phyloP scores from a whole-genome alignment of 2,797 vertebrate genomes.

The Valencia hispanica region DNA sequence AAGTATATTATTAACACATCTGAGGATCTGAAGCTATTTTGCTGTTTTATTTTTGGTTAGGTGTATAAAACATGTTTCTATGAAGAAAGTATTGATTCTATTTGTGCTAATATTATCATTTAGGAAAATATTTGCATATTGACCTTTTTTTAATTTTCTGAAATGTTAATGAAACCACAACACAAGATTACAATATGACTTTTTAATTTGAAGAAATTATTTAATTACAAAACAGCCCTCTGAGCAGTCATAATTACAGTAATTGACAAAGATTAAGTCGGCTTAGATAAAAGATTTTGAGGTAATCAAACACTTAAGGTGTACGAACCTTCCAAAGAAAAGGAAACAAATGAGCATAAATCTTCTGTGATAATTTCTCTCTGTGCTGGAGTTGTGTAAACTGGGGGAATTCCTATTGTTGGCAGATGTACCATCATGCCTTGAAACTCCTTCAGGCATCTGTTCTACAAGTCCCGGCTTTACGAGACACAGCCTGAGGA shows the following conservation, averaged over 20 bases:
- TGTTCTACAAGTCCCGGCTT: constrained; percentile 75
- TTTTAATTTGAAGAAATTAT: constrained; percentile 36
- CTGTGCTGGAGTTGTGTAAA: constrained; percentile 79
- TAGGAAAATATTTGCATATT: not conserved
- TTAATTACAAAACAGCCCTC: constrained; percentile 47
- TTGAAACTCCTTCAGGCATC: constrained; percentile 79
- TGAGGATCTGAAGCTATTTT: not conserved
- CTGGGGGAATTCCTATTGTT: constrained; percentile 88
- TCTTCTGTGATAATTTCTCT: constrained; percentile 69
- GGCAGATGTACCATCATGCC: constrained; percentile 78
- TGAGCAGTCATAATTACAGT: constrained; percentile 55
- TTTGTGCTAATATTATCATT: not conserved
- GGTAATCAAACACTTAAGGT: constrained; percentile 55
- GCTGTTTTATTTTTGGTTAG: not conserved
- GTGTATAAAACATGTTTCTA: not conserved
- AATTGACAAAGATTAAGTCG: constrained; percentile 58
- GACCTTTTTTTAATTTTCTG: not conserved
- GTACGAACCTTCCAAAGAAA: constrained; percentile 46
- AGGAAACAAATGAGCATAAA: constrained; percentile 61
- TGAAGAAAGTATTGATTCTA: not conserved
- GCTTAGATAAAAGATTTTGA: constrained; percentile 43
- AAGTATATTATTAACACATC: not conserved
- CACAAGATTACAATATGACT: constrained; percentile 26
- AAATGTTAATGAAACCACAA: constrained; percentile 7
- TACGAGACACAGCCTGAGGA: constrained; percentile 75